Evolutionary conservation across 2,888 invertebrate species (phyloP), one percentile per base, ranked within the genome.

Genomic region (Mystacides longicornis): DNA sequence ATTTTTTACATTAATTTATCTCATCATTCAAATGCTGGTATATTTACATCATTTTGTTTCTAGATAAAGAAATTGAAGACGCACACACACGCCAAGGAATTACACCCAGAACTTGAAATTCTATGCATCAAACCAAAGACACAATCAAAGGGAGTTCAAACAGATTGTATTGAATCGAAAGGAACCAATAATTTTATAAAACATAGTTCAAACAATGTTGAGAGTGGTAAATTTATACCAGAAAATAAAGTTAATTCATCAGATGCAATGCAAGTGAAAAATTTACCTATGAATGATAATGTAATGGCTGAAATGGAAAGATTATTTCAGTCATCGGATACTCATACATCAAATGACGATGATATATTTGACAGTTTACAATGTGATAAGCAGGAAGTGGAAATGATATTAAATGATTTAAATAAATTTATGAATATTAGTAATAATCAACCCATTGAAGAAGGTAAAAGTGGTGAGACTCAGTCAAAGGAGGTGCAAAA

Each of bases 231-330:
- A 9, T 2, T 19, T 45, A 31, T 31, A 14, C 19, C 46, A 19
- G 49, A 14, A 11, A 52, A 21, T 19, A 20, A 22, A 19, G 14
- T 19, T 18, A 14, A 48, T 18, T 11, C 22, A 11, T 33, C 16
- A 55, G n/a, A n/a, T n/a, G n/a, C n/a, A n/a, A n/a, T n/a, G n/a
- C n/a, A n/a, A n/a, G n/a, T n/a, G n/a, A n/a, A n/a, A n/a, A n/a
- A n/a, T n/a, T n/a, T n/a, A n/a, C 14, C 4, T 3, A 14, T 3
- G 4, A 58, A 60, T 19, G 72, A 73, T 63, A 70, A 75, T 50
- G 62, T 77, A 48, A 70, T 72, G 67, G 66, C 67, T 61, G 73
- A 75, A 60, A 64, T 77, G 61, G 75, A 76, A 62, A 72, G 73
- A 63, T 63, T 77, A n/a, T 77, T 77, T 63, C 68, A 73, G 61